Evolutionary conservation across 2,797 vertebrate genomes (phyloP).

Genomic region (Gila robusta): DNA sequence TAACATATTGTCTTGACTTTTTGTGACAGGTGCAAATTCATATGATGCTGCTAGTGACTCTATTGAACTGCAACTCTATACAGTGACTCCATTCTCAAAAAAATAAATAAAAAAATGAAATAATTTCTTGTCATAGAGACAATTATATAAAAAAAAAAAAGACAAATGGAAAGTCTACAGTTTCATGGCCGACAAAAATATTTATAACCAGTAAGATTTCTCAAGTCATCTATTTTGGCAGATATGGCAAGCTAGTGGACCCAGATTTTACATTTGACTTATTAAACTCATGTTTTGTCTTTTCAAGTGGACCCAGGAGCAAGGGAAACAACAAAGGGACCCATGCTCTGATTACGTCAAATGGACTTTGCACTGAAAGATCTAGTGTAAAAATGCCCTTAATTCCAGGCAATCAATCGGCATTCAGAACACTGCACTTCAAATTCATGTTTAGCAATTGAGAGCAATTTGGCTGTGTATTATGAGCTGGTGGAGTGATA

Average conservation of each 20-base stretch:
- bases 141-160: background rate
- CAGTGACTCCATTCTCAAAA: background rate
- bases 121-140: background rate
- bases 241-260: background rate
- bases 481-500: constrained; percentile 41
- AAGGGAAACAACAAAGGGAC: background rate
- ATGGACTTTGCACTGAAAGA: background rate
- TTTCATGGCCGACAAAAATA: background rate
- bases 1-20: background rate
- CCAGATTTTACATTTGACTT: background rate
- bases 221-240: background rate
- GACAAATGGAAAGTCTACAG: background rate
- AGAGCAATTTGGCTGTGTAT: constrained; percentile 45
- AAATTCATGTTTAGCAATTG: constrained; percentile 29
- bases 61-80: background rate
- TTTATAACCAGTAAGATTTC: background rate
- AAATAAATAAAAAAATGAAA: background rate
- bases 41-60: background rate
- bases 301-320: background rate
- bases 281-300: background rate
- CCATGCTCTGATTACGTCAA: constrained; percentile 12
- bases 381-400: background rate
- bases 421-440: constrained; percentile 10
- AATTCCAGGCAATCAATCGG: constrained; percentile 36
- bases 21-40: background rate